Conservation (phyloP, 2,888 invertebrate species). For the Sympetrum striolatum region DNA sequence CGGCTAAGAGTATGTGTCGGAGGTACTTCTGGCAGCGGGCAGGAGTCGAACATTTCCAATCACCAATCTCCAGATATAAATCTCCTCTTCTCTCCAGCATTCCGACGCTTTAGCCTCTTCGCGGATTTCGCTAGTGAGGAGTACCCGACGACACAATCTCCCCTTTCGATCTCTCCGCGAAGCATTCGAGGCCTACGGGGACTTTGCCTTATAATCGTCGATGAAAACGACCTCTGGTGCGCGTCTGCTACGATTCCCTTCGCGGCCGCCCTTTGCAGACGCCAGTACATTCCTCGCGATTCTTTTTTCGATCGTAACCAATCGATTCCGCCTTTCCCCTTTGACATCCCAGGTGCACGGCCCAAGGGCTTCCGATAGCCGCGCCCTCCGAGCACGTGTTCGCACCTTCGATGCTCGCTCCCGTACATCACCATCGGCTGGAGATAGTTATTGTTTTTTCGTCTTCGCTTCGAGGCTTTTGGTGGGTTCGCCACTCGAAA, state of each 20-base stretch:
- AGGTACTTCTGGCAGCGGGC: neutral
- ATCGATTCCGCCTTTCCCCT: neutral
- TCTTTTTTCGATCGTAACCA: neutral
- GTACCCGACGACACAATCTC: neutral
- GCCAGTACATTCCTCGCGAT: neutral
- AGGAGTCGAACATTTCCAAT: neutral
- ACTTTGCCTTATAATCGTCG: neutral
- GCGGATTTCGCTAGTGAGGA: neutral
- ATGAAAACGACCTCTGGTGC: neutral
- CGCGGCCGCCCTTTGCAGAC: neutral
- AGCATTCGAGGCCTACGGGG: neutral
- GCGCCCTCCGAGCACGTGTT: neutral
- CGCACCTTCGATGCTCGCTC: neutral
- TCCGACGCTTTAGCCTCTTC: neutral
- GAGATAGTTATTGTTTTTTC: neutral
- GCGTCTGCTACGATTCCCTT: neutral
- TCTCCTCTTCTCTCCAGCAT: neutral
- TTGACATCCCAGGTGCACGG: neutral
- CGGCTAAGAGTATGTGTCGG: neutral
- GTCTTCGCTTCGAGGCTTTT: neutral
- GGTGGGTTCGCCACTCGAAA: neutral
- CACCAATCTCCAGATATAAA: neutral
- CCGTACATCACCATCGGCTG: neutral
- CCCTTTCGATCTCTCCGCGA: neutral
- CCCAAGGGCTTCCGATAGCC: neutral